A percentile compares a stretch with the other conserved stretches of the same genome.
These are phyloP conservation scores for Tetramorium alpestre DNA, from an alignment of 1,140 invertebrate species.

Conservation along the genomic window DNA sequence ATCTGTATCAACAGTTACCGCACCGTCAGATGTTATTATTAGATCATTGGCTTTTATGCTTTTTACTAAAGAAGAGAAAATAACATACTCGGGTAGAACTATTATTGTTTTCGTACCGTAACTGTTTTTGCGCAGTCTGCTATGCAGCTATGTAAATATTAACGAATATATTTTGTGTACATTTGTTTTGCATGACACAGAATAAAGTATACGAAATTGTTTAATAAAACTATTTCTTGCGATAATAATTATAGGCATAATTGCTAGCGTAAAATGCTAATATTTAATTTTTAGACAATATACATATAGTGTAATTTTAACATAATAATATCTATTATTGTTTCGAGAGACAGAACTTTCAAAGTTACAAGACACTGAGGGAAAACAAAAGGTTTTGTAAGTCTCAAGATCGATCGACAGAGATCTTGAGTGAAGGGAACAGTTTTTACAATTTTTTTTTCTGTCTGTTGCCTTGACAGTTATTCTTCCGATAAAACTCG, in stretches of 20 bases:
- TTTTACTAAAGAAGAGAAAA: conserved; percentile 29
- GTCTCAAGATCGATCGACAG: background rate
- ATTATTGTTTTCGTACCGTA: conserved; percentile 34
- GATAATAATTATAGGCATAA: background rate
- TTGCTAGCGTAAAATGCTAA: background rate
- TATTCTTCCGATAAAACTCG: conserved; percentile 15
- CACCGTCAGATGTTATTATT: conserved; percentile 11
- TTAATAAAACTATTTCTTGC: background rate
- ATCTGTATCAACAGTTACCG: conserved; percentile 44
- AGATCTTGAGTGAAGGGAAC: background rate
- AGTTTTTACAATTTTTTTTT: background rate
- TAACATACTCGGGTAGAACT: conserved; percentile 8
- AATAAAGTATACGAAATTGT: background rate
- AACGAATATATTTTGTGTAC: background rate
- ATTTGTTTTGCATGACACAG: conserved; percentile 1
- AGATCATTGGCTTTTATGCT: conserved; percentile 8
- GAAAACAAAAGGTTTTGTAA: background rate
- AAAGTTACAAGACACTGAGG: background rate
- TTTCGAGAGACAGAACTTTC: background rate
- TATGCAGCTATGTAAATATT: conserved; percentile 2
- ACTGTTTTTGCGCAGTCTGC: background rate
- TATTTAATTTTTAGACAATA: background rate
- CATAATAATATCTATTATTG: background rate
- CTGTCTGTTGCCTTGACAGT: background rate
- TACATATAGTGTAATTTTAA: background rate